Conservation (phyloP, 2,797 vertebrate species). For the Ambastaia sidthimunki region DNA sequence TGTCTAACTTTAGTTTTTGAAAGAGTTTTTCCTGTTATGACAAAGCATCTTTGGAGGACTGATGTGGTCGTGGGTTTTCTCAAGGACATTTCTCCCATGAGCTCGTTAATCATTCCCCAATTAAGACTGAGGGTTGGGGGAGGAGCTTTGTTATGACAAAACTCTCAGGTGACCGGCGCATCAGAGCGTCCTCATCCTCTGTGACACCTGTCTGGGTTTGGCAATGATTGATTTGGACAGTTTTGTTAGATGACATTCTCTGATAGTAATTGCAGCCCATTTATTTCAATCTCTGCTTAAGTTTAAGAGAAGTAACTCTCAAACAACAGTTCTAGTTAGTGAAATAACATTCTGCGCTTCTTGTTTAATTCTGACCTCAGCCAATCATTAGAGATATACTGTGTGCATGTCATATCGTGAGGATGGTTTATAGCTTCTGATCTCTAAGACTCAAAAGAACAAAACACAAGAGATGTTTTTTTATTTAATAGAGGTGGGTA, state of each 20-base stretch:
- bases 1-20: background rate
- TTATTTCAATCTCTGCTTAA: slow-evolving; percentile 28
- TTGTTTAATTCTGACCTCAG: too few relatives aligned
- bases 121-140: slow-evolving; percentile 19
- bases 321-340: background rate
- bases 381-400: too few relatives aligned
- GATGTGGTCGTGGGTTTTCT: slow-evolving; percentile 25
- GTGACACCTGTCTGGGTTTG: slow-evolving; percentile 63
- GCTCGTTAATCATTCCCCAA: slow-evolving; percentile 58
- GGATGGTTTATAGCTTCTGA: too few relatives aligned
- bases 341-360: background rate
- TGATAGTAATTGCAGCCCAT: slow-evolving; percentile 61
- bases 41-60: slow-evolving; percentile 12
- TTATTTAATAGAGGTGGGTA: background rate
- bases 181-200: slow-evolving; percentile 43
- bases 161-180: slow-evolving; percentile 59
- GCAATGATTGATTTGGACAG: slow-evolving; percentile 67
- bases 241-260: slow-evolving; percentile 56
- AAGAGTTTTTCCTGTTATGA: slow-evolving; percentile 6
- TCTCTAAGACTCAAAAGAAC: too few relatives aligned
- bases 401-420: too few relatives aligned
- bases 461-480: background rate
- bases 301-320: background rate
- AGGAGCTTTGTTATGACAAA: slow-evolving; percentile 52
- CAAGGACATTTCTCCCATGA: slow-evolving; percentile 47